Conservation (phyloP, 2,888 invertebrate genomes). For the Baronia brevicornis region DNA sequence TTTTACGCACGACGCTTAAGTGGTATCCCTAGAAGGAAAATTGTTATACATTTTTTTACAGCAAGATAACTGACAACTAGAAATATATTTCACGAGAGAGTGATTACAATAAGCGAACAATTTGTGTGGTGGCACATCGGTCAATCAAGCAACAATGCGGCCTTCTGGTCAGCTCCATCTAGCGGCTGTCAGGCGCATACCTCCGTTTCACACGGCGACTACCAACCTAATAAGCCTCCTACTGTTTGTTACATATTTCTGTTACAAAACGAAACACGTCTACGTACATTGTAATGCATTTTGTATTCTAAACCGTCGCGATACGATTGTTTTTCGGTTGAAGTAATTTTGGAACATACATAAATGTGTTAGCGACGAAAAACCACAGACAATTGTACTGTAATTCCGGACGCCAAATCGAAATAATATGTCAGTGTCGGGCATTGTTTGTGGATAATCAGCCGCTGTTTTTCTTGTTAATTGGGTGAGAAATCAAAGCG, state of each 20-base stretch:
- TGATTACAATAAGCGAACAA: constrained; percentile 2
- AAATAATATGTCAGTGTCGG: constrained; percentile 57
- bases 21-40: too few relatives aligned
- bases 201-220: constrained; percentile 30
- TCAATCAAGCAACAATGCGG: constrained; percentile 31
- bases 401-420: constrained; percentile 43
- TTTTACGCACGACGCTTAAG: too few relatives aligned
- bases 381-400: constrained; percentile 19
- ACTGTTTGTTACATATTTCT: constrained; percentile 22
- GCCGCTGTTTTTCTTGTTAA: constrained; percentile 66
- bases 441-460: constrained; percentile 45
- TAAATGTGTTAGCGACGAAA: background rate
- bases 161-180: constrained; percentile 24
- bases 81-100: constrained; percentile 1
- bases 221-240: constrained; percentile 35
- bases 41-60: too few relatives aligned
- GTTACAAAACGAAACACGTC: background rate
- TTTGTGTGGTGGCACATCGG: constrained; percentile 22
- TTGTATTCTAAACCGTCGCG: background rate
- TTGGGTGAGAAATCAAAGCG: constrained; percentile 63
- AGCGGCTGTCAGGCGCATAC: constrained; percentile 32
- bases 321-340: background rate
- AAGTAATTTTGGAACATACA: background rate
- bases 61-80: constrained; percentile 13
- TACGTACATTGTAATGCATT: background rate